Base-by-base conservation (phyloP, 1,140 invertebrate genomes). In the Drosophila insularis region DNA sequence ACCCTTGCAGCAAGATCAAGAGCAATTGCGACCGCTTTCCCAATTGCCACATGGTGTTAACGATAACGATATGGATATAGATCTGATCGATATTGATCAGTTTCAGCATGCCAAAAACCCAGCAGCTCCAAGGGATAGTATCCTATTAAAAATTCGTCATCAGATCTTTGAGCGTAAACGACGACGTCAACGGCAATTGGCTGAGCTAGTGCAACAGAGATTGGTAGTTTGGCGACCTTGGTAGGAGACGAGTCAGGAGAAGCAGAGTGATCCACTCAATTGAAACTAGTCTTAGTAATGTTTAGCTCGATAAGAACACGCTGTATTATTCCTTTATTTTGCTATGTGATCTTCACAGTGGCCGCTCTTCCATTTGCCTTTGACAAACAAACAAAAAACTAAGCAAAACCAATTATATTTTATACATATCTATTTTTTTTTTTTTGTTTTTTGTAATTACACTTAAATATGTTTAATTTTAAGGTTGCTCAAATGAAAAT, bases 81-180 rank as follows among this genome's bases (percentile, higher is more conserved):
- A 71, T 10, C 80, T 85, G 17, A 86, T 85, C 19, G 81, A 89
- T 59, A 74, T 81, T 1, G 75, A 70, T 5, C 63, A 27, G 23
- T 27, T 27, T 4, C 23, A 27, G 23, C 23, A 40, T 68, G 53
- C 46, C 4, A 46, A 46, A 1, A 46, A 39, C 6, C 40, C 31
- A 6, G 8, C 60, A 13, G 74, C 76, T 3, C 62, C 74, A 5
- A 80, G 86, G 31, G 90, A 91, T 55, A 81, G 82, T 71, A 91
- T 91, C 59, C 66, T 91, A 23, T 53, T 81, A 3, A 91, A 91
- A 60, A 91, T 91, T 31, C 90, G 90, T 17, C 74, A 85, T 43
- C 90, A 91, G 69, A 91, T 91, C 43, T 91, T 91, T 23, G 90
- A 91, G 73, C 74, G 90, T 0, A 90, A 91, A 55, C 75, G 90